Percentiles rank a stretch among this genome's conserved stretches.
These are phyloP conservation scores for Lasioglossum lativentre DNA, from an alignment of 2,888 invertebrate species.

Conservation along the genomic window DNA sequence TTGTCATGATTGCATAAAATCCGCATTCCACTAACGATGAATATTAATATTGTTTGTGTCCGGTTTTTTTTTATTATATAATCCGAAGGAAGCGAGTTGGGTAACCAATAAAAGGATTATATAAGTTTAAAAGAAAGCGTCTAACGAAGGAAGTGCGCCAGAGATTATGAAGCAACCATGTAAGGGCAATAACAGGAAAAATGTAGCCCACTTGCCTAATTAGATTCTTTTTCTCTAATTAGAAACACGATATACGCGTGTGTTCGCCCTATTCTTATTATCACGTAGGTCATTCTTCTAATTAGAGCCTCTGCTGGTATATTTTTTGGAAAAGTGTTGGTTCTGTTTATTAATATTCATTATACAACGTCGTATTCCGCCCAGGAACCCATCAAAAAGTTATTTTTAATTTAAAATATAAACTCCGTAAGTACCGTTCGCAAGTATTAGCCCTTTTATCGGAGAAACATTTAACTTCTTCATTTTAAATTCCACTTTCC, in stretches of 20 bases:
- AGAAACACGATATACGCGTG: not conserved
- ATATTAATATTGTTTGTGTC: not conserved
- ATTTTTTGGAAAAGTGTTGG: not conserved
- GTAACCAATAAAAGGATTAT: not conserved
- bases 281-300: not conserved
- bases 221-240: not conserved
- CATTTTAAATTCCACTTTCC: not conserved
- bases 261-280: not conserved
- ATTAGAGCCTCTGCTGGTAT: not conserved
- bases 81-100: not conserved
- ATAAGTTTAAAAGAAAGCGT: not conserved
- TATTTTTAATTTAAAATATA: not conserved
- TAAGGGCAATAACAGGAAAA: not conserved
- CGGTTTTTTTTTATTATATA: not conserved
- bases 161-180: not conserved
- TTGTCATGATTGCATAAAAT: not conserved
- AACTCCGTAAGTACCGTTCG: not conserved
- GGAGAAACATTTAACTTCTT: not conserved
- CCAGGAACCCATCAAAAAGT: not conserved
- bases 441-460: not conserved
- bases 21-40: not conserved
- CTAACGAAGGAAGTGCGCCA: not conserved
- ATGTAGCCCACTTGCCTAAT: slow-evolving; percentile 5
- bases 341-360: not conserved
- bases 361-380: not conserved